Evolutionary conservation across 2,113 vertebrate genomes (phyloP).

Genomic region (Sebastes schlegelii): DNA sequence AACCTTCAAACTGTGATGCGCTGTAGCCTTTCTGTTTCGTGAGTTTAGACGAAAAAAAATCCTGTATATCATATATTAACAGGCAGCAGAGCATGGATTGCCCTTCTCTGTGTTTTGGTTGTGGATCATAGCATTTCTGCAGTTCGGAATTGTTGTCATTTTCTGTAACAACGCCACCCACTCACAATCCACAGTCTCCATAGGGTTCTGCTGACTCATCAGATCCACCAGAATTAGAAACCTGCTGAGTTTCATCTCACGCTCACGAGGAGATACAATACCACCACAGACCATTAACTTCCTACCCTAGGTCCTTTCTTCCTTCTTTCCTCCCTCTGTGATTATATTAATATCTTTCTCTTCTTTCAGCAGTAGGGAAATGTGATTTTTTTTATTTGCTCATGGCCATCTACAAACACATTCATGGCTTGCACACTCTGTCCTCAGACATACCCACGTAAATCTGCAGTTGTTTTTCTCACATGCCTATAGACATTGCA

Average conservation of each 20-base stretch:
- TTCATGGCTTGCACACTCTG: neutral
- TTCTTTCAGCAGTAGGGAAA: neutral
- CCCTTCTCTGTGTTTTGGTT: slow-evolving; percentile 39
- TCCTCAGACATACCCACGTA: neutral
- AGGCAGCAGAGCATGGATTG: neutral
- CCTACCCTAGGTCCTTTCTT: neutral
- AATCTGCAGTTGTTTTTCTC: slow-evolving; percentile 22
- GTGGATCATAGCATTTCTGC: neutral
- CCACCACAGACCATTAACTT: slow-evolving; percentile 41
- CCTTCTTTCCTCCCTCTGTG: neutral
- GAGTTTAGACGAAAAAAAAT: neutral
- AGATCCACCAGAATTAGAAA: slow-evolving; percentile 47
- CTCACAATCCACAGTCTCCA: slow-evolving; percentile 23
- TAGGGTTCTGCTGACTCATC: slow-evolving; percentile 46
- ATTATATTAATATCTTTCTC: slow-evolving; percentile 7
- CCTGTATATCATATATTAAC: neutral
- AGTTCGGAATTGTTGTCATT: slow-evolving; percentile 26
- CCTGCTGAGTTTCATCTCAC: slow-evolving; percentile 53
- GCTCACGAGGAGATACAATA: slow-evolving; percentile 20
- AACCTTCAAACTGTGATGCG: slow-evolving; percentile 1
- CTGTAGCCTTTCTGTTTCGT: neutral
- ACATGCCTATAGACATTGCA: neutral
- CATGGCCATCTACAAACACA: neutral
- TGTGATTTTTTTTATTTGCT: slow-evolving; percentile 7
- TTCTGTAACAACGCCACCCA: slow-evolving; percentile 12